These are phyloP conservation scores for Timandra comae DNA, from an alignment of 2,888 invertebrate genomes.

Conservation along the genomic window DNA sequence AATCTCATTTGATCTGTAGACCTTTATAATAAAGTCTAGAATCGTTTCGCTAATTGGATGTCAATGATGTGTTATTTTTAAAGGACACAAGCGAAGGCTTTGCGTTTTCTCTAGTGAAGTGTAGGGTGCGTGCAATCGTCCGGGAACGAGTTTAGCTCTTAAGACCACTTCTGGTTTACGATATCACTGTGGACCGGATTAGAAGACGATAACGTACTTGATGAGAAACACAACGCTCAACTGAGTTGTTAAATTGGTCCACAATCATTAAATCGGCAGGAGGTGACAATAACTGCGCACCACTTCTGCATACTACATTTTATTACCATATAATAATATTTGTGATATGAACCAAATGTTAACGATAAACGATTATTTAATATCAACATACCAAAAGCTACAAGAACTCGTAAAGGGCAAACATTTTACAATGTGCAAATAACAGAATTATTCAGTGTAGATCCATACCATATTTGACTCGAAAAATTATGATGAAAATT, in stretches of 20 bases:
- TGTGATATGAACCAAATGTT: too few species aligned
- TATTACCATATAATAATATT: too few species aligned
- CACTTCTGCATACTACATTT: too few species aligned
- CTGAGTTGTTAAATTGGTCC: constrained; percentile 58
- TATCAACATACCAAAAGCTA: too few species aligned
- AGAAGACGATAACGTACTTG: constrained; percentile 67
- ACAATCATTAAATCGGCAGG: constrained; percentile 52
- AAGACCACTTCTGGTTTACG: constrained; percentile 70
- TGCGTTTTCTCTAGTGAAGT: constrained; percentile 53
- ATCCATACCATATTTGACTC: too few species aligned
- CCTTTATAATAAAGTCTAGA: constrained; percentile 37
- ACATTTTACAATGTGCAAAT: too few species aligned
- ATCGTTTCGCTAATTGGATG: constrained; percentile 26
- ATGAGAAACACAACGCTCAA: constrained; percentile 64
- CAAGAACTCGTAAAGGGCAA: too few species aligned
- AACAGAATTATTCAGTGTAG: too few species aligned
- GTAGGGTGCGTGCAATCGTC: constrained; percentile 58
- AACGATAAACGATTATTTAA: too few species aligned
- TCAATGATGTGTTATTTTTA: constrained; percentile 33
- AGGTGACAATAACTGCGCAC: too few species aligned
- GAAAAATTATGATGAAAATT: too few species aligned
- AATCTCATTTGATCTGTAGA: constrained; percentile 36
- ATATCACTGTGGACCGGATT: constrained; percentile 69
- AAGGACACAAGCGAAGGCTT: constrained; percentile 38
- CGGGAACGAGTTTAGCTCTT: constrained; percentile 64